Base-by-base conservation (phyloP, 2,888 invertebrate species). In the Spodoptera picta region DNA sequence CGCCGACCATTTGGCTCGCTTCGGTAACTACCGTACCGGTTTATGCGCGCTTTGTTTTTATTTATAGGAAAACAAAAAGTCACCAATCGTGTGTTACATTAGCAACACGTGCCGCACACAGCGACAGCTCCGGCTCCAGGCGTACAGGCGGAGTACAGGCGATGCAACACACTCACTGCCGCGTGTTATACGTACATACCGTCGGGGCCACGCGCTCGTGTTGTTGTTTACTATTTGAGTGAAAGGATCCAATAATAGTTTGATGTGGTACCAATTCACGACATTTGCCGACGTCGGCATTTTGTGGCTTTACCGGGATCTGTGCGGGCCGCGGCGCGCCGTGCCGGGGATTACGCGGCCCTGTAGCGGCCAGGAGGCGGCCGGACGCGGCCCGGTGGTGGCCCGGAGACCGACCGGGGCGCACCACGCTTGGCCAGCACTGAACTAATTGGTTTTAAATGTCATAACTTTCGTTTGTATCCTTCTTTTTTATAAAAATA, bases 371-470 rank as follows among this genome's bases (percentile, higher is more conserved):
- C 7, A 5, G 36, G 36, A 36, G 36, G 2, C 27, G 66, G 41
- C 66, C 69, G 47, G n/a, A 52, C 60, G 0, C 36, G 36, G 36
- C 7, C 36, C 36, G 36, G 36, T 9, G 31, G 4, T 6, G 31
- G 31, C 31, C 31, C 31, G 31, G 31, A 31, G 31, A 36, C 36
- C 60, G 36, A 43, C 66, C 66, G 65, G 45, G n/a, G 56, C 6
- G 36, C 36, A 9, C 9, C 7, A 36, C 66, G 67, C 46, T 66
- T 54, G 43, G 60, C 47, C 47, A 60, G 53, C 42, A 23, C 47
- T 56, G 19, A 52, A 55, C 54, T 75, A 65, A 75, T 77, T 75
- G 75, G 69, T 75, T 75, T 76, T 65, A 69, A 73, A 76, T 73
- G 69, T 75, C 69, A 60, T 73, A 58, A 62, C 61, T 65, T 75